phyloP scores from a whole-genome alignment of 2,113 vertebrate species.

The Crotalus helleri region DNA sequence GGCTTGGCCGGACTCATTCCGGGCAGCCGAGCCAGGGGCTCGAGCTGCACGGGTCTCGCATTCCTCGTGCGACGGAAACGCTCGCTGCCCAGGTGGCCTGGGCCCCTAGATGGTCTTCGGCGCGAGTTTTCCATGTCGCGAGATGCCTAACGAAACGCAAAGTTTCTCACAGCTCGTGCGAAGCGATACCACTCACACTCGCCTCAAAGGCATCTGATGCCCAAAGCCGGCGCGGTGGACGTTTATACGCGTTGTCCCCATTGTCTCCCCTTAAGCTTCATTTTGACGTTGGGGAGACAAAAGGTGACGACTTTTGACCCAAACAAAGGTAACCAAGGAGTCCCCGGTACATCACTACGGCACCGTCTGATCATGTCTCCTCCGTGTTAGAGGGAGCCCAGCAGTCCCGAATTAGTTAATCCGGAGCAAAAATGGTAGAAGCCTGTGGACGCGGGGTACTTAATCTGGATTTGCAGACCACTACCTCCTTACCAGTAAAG shows the following conservation, averaged over 20 bases:
- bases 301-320: neutral
- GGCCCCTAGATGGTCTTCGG: neutral
- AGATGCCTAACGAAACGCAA: neutral
- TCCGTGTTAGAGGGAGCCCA: neutral
- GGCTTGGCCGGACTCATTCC: slow-evolving; percentile 18
- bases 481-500: neutral
- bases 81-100: neutral
- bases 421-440: neutral
- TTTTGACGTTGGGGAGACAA: neutral
- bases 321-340: neutral
- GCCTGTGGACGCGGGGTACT: neutral
- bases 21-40: slow-evolving; percentile 12
- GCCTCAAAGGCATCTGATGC: neutral
- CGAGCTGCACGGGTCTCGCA: neutral
- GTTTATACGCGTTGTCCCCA: neutral
- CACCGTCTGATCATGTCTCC: neutral
- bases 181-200: neutral
- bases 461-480: neutral
- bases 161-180: neutral
- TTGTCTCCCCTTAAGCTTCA: neutral
- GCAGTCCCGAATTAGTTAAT: neutral
- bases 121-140: neutral
- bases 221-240: neutral
- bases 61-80: slow-evolving; percentile 27
- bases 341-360: neutral